A percentile compares a stretch with the other conserved stretches of the same genome.
Evolutionary conservation across 2,888 invertebrate species (phyloP).

Genomic region (Cartodere bifasciata): DNA sequence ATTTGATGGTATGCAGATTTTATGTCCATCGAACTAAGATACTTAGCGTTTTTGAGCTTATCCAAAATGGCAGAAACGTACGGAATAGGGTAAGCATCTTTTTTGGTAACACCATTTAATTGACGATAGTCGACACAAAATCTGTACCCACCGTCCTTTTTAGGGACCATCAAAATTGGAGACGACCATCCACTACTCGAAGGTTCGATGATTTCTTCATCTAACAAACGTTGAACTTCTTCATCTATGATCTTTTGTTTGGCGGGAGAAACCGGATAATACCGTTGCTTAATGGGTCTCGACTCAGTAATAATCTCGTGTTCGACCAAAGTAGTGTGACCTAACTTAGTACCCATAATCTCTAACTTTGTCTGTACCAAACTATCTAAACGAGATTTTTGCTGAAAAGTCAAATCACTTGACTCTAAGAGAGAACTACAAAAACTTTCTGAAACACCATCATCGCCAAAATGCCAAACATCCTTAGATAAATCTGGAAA

Average conservation of each 20-base stretch:
- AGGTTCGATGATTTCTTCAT: conserved; percentile 2
- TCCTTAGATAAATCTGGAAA: not conserved
- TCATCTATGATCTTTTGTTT: conserved; percentile 18
- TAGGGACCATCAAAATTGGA: conserved; percentile 2
- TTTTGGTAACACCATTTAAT: conserved; percentile 2
- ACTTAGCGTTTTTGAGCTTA: conserved; percentile 3
- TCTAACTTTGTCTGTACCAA: conserved; percentile 2
- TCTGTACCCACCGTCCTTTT: conserved; percentile 4
- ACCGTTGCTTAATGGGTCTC: conserved; percentile 1
- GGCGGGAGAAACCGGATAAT: conserved; percentile 12
- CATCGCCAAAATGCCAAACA: not conserved
- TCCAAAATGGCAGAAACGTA: conserved; percentile 7
- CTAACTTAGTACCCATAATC: conserved; percentile 2
- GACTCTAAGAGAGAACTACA: too few relatives aligned
- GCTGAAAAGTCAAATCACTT: not conserved
- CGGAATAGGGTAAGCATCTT: conserved; percentile 5
- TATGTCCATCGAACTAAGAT: conserved; percentile 4
- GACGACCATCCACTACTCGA: conserved; percentile 4
- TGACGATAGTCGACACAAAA: conserved; percentile 17
- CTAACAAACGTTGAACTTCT: conserved; percentile 3
- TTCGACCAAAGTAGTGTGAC: conserved; percentile 5
- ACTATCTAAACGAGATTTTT: conserved; percentile 3
- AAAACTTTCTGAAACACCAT: too few relatives aligned
- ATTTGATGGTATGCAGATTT: conserved; percentile 8
- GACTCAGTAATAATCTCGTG: conserved; percentile 3